Base-by-base conservation (phyloP, 1,140 invertebrate genomes). In the Halotydeus destructor region DNA sequence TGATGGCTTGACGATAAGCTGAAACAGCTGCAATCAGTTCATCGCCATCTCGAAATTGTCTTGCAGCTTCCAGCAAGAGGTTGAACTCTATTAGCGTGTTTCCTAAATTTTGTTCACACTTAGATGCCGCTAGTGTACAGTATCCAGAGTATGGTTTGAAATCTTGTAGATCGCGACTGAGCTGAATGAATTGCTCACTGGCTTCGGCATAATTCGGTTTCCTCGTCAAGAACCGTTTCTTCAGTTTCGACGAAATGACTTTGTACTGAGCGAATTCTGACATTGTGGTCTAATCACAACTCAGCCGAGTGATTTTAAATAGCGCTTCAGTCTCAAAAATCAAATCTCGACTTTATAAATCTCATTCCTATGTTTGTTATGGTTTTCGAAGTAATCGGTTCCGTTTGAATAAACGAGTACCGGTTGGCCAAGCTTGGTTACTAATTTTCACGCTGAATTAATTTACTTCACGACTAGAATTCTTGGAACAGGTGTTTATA, bases 21-120 rank as follows among this genome's bases (percentile, higher is more conserved):
- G 40, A 37, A 16, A 47, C 43, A 9, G 45, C 45, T n/a, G 33
- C 45, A 38, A 43, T 47, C 5, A 47, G 12, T 39, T 47, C 40
- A 26, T 47, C 16, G 14, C 22, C 34, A n/a, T 47, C 35, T 6
- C 23, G 18, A 25, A 47, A 38, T 11, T 37, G 18, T 25, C 45
- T 11, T 3, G 45, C 45, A 6, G 41, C 31, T 14, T 47, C 43
- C 1, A 47, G 28, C 11, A 42, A 28, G 16, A 41, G 24, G 30
- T 43, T 34, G 11, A 39, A 38, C 30, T 47, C 45, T 8, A 14
- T 38, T 5, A 14, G 19, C 14, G 25, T 30, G 9, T 45, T 33
- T 22, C 26, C 36, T 1, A 25, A 22, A 2, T 28, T 24, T 16
- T 47, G 45, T 38, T 47, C 45, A 43, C 45, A 47, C 32, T 35